Conservation (phyloP, 2,113 vertebrate genomes). For the Genyomyrus donnyi region DNA sequence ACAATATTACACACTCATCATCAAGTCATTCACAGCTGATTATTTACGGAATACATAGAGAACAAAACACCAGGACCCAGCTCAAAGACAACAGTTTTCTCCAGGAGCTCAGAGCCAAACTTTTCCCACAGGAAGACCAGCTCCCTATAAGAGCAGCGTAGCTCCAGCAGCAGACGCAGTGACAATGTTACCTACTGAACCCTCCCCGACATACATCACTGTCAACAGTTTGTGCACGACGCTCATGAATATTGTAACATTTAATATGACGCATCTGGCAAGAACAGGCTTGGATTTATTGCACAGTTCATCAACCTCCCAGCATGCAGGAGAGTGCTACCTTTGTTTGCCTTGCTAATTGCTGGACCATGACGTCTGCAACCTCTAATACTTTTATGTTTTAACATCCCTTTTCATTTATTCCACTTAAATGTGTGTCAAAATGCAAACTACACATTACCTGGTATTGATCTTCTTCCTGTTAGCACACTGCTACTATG, state of each 20-base stretch:
- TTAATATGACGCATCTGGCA: conserved; percentile 80
- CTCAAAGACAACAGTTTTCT: neutral
- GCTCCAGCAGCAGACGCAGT: neutral
- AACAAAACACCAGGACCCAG: neutral
- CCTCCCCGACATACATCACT: conserved; percentile 38
- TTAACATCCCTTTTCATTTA: conserved; percentile 71
- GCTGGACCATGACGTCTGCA: conserved; percentile 71
- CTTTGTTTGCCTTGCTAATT: conserved; percentile 91
- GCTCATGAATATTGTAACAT: conserved; percentile 68
- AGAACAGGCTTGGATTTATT: conserved; percentile 86
- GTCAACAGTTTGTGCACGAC: conserved; percentile 55
- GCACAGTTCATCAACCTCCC: conserved; percentile 99
- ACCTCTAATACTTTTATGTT: conserved; percentile 75
- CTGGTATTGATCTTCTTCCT: neutral
- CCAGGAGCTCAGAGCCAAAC: neutral
- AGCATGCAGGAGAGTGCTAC: conserved; percentile 89
- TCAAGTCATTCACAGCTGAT: neutral
- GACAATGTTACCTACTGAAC: neutral
- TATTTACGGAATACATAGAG: neutral
- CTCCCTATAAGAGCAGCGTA: neutral
- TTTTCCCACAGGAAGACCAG: neutral
- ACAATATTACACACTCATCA: neutral
- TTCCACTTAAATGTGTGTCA: conserved; percentile 24
- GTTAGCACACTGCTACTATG: neutral
- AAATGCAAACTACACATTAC: neutral